Evolutionary conservation across 2,888 invertebrate species (phyloP).

Genomic region (Shargacucullia verbasci): DNA sequence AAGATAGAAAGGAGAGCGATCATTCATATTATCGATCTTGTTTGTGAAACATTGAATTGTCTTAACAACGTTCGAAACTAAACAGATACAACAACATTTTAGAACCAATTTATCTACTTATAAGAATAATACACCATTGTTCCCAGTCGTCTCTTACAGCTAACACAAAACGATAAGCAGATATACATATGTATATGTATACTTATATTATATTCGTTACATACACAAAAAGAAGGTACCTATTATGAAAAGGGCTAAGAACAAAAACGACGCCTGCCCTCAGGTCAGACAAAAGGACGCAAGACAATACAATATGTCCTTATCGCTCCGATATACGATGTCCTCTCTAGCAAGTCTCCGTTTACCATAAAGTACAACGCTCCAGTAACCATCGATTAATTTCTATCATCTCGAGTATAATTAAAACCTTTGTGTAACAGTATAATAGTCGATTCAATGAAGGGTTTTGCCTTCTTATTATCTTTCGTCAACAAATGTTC

Average conservation of each 20-base stretch:
- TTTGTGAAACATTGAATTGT: too few species aligned
- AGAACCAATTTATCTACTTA: neutral
- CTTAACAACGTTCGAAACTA: too few species aligned
- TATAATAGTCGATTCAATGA: slow-evolving; percentile 9
- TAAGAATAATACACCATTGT: neutral
- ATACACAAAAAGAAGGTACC: neutral
- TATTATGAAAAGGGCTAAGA: slow-evolving; percentile 1
- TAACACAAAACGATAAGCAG: neutral
- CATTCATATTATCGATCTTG: neutral
- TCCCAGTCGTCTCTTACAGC: neutral
- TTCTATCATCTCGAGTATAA: slow-evolving; percentile 64
- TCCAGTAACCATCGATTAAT: slow-evolving; percentile 65
- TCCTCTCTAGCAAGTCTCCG: slow-evolving; percentile 39
- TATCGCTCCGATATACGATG: slow-evolving; percentile 3
- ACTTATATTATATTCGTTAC: neutral
- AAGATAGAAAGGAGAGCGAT: neutral
- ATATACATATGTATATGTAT: neutral
- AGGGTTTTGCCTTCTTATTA: slow-evolving; percentile 17
- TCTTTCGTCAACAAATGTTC: slow-evolving; percentile 10
- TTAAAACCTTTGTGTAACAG: slow-evolving; percentile 58
- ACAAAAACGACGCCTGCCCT: neutral
- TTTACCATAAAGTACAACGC: slow-evolving; percentile 45
- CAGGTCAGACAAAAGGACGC: slow-evolving; percentile 12
- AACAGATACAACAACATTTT: too few species aligned
- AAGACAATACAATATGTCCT: slow-evolving; percentile 18